These are phyloP conservation scores for Lepus townsendii DNA, from an alignment of 2,797 vertebrate genomes.

Conservation along the genomic window DNA sequence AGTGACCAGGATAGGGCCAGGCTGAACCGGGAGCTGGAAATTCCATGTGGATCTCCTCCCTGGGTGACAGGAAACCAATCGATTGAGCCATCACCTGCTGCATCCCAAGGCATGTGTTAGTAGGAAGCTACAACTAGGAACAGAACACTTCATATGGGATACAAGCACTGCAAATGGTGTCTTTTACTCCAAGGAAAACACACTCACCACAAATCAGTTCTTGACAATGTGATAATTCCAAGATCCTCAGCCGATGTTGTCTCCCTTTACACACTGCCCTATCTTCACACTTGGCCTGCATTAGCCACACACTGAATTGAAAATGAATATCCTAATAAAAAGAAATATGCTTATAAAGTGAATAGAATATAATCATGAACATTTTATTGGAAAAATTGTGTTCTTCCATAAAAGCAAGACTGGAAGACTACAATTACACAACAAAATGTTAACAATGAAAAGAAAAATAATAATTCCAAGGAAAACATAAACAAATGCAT, in stretches of 20 bases:
- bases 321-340: slow-evolving; percentile 5
- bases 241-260: neutral
- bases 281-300: neutral
- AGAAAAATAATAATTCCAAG: slow-evolving; percentile 8
- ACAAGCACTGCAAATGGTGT: too few species aligned
- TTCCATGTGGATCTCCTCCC: too few species aligned
- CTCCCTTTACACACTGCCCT: neutral
- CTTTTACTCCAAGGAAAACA: too few species aligned
- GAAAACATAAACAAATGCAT: slow-evolving; percentile 44
- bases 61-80: too few species aligned
- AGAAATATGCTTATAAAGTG: neutral
- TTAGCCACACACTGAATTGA: neutral
- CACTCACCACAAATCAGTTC: too few species aligned
- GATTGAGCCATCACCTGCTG: too few species aligned
- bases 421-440: neutral
- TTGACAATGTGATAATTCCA: too few species aligned
- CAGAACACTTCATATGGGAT: too few species aligned
- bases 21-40: too few species aligned
- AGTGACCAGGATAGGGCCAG: too few species aligned
- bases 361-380: neutral
- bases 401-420: neutral
- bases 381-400: neutral
- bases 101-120: too few species aligned
- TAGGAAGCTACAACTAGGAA: too few species aligned
- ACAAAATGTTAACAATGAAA: slow-evolving; percentile 5